phyloP scores from a whole-genome alignment of 2,888 invertebrate species.

The Heliothis peltigera region DNA sequence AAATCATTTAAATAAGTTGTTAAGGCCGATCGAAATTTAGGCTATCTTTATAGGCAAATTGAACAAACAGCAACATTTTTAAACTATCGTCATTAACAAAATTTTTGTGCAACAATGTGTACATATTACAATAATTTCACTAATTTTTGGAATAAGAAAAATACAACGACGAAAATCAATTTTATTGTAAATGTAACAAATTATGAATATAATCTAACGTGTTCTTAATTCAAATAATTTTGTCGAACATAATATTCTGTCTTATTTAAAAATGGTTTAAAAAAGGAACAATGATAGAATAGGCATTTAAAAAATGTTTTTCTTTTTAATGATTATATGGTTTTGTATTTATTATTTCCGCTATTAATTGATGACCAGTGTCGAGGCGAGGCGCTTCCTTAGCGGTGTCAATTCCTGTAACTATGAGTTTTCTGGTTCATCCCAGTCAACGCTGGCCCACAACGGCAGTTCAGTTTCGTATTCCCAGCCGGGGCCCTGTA shows the following conservation, averaged over 20 bases:
- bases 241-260: neutral
- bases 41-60: neutral
- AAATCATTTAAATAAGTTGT: conserved; percentile 7
- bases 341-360: conserved; percentile 19
- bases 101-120: conserved; percentile 17
- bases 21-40: neutral
- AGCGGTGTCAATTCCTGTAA: conserved; percentile 76
- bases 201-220: neutral
- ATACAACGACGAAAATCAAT: neutral
- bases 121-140: conserved; percentile 7
- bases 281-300: neutral
- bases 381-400: conserved; percentile 75
- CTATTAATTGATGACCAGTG: conserved; percentile 38
- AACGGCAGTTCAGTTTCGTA: conserved; percentile 97
- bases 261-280: neutral
- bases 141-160: neutral
- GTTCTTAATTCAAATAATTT: neutral
- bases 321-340: conserved; percentile 1
- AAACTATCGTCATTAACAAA: conserved; percentile 9
- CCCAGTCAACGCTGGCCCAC: conserved; percentile 97
- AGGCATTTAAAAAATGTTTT: too few relatives aligned
- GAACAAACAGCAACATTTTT: conserved; percentile 10
- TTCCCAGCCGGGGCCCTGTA: conserved; percentile 97
- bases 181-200: conserved; percentile 7
- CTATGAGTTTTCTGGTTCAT: conserved; percentile 91